Base-by-base conservation (phyloP, 2,113 vertebrate species). In the Perca schrenkii region DNA sequence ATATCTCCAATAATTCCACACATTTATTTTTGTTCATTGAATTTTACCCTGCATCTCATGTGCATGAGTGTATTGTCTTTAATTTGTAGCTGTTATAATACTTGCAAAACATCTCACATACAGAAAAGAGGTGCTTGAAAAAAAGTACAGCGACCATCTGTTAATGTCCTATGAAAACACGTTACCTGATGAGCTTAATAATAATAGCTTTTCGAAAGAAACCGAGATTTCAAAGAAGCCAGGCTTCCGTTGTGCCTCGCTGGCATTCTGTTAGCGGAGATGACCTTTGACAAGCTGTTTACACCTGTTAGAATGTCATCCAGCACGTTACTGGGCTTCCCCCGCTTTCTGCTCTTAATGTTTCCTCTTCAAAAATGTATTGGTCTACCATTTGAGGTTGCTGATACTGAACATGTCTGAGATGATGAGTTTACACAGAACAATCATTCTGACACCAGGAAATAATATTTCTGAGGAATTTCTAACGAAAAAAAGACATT, bases 231-330 rank as follows among this genome's bases (percentile, higher is more conserved):
- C 40, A 74, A 79, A 66, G 62, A 52, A 62, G 47, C 54, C 17
- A n/a, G 46, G 62, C 84, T 87, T 91, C 84, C 61, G 84, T 6
- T 88, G 2, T 79, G 76, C 25, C 52, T 87, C 61, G 46, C 83
- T 86, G 68, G 77, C 79, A 74, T 88, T 79, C 71, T 77, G 47
- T 62, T 77, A 34, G 63, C 21, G 58, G 74, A 75, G 86, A 79
- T 93, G 88, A 92, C 90, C 88, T 92, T 93, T 91, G 84, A 77
- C 77, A 11, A 72, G 62, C 31, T 93, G 90, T 91, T 88, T 79
- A 91, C 82, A 85, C 61, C 73, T 88, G 88, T 82, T 58, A 78
- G 80, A 93, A 93, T 93, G 91, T 92, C 89, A 92, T 46, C 4
- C 70, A 76, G 82, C 60, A 84, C 43, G 70, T 61, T 63, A 85